These are phyloP conservation scores for Vidua chalybeata DNA, from an alignment of 2,113 vertebrate genomes.

Conservation along the genomic window DNA sequence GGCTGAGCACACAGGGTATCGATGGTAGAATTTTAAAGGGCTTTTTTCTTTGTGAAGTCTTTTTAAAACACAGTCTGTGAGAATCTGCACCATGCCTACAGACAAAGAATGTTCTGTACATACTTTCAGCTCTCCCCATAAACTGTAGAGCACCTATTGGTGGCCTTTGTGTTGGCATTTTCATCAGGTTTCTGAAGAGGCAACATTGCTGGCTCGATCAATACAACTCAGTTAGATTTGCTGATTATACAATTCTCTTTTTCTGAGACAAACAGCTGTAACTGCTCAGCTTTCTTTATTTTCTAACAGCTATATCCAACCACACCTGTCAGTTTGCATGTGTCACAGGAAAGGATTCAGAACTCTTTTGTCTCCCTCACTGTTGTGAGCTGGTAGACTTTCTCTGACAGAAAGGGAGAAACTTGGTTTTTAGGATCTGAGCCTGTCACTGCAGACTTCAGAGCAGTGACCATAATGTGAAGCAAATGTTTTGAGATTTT, in stretches of 20 bases:
- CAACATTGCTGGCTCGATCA: neutral
- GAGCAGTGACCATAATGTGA: neutral
- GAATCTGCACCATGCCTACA: neutral
- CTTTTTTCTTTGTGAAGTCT: neutral
- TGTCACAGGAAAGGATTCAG: neutral
- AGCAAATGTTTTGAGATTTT: neutral
- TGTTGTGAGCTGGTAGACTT: neutral
- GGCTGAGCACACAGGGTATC: neutral
- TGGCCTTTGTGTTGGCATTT: neutral
- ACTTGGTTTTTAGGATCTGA: neutral
- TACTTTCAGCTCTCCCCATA: neutral
- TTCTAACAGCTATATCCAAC: neutral
- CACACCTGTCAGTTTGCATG: neutral
- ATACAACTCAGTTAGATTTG: neutral
- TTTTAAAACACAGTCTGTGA: neutral
- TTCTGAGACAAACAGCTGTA: neutral
- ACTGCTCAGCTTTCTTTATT: neutral
- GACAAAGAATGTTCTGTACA: neutral
- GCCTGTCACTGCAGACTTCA: neutral
- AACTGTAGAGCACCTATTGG: neutral
- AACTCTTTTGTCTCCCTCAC: neutral
- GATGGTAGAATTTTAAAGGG: neutral
- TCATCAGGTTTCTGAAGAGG: slow-evolving; percentile 2
- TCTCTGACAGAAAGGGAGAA: neutral
- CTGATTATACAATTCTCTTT: slow-evolving; percentile 16